These are phyloP conservation scores for Dendrocincla fuliginosa DNA, from an alignment of 2,797 vertebrate species.

Conservation along the genomic window DNA sequence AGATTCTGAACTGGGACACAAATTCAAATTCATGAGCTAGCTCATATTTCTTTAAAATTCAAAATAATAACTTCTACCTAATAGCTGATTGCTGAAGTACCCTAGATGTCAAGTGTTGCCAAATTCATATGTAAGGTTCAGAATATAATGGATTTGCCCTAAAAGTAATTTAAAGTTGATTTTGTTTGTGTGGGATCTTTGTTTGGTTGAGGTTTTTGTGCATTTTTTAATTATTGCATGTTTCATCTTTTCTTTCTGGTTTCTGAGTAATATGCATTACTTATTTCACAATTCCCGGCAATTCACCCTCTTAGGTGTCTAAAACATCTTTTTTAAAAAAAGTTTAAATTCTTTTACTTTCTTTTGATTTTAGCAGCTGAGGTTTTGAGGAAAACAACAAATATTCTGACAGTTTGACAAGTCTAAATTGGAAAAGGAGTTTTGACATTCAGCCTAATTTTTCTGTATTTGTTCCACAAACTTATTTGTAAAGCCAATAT, in stretches of 20 bases:
- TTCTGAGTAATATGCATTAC: not conserved
- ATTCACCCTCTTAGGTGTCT: not conserved
- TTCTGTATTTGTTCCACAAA: slow-evolving; percentile 10
- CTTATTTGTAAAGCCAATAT: not conserved
- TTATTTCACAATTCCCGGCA: not conserved
- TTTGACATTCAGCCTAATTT: slow-evolving; percentile 6
- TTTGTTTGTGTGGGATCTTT: not conserved
- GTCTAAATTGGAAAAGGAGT: not conserved
- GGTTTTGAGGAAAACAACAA: slow-evolving; percentile 8
- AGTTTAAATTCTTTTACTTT: not conserved
- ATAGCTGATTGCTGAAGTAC: not conserved
- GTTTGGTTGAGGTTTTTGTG: not conserved
- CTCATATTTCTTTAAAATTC: not conserved
- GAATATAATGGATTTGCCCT: not conserved
- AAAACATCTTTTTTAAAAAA: not conserved
- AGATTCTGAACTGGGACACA: not conserved
- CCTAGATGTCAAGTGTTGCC: not conserved
- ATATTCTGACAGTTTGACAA: not conserved
- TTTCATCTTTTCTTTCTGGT: not conserved
- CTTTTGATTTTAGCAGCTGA: not conserved
- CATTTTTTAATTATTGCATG: not conserved
- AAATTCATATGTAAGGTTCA: not conserved
- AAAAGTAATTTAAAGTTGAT: not conserved
- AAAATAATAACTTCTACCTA: not conserved
- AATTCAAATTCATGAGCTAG: not conserved